Conservation (phyloP, 2,113 vertebrate species). For the Seriola quinqueradiata region DNA sequence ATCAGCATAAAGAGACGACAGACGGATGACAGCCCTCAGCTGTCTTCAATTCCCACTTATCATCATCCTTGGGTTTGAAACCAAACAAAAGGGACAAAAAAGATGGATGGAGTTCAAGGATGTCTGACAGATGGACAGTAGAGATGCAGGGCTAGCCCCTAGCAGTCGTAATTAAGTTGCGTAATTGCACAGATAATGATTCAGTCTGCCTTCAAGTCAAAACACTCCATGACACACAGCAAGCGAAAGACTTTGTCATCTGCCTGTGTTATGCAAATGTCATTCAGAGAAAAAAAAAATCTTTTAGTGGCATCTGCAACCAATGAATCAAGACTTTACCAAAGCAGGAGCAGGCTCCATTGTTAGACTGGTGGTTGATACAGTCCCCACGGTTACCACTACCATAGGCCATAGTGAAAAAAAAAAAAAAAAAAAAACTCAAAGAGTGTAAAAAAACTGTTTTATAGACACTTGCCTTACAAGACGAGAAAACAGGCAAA, state of each 20-base stretch:
- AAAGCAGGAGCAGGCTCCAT: conserved; percentile 23
- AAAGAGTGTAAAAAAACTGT: conserved; percentile 10
- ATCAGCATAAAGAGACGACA: conserved; percentile 38
- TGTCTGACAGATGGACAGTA: conserved; percentile 72
- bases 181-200: conserved; percentile 79
- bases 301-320: conserved; percentile 22
- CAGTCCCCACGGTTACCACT: conserved; percentile 16
- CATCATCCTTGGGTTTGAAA: conserved; percentile 41
- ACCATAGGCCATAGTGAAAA: conserved; percentile 3
- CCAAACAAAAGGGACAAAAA: conserved; percentile 43
- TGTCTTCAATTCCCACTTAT: conserved; percentile 27
- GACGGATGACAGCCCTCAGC: conserved; percentile 60
- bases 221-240: conserved; percentile 64
- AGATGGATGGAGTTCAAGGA: conserved; percentile 69
- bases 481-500: conserved; percentile 11
- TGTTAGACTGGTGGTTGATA: conserved; percentile 32
- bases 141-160: conserved; percentile 55
- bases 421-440: conserved; percentile 24
- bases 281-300: conserved; percentile 14
- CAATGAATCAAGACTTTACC: conserved; percentile 48
- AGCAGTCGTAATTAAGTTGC: conserved; percentile 74
- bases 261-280: conserved; percentile 45
- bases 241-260: conserved; percentile 56
- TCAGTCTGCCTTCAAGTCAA: conserved; percentile 73
- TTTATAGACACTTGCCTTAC: conserved; percentile 38